phyloP scores from a whole-genome alignment of 2,113 vertebrate species.

The Festucalex cinctus region DNA sequence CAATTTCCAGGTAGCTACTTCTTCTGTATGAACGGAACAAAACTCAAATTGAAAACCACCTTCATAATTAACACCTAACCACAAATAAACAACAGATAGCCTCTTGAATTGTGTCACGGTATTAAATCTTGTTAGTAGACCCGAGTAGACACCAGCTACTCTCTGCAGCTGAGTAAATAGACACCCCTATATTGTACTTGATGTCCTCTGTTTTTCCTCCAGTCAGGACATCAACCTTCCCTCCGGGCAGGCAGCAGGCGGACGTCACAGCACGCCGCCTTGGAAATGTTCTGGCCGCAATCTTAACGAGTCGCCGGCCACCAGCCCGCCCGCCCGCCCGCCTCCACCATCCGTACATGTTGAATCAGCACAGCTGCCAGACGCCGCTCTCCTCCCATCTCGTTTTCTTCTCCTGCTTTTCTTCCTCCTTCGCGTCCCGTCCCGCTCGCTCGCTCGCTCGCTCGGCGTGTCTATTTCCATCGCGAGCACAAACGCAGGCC shows the following conservation, averaged over 20 bases:
- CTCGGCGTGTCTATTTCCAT: conserved; percentile 10
- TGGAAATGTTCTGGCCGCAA: conserved; percentile 62
- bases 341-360: conserved; percentile 43
- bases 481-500: conserved; percentile 37
- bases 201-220: conserved; percentile 25
- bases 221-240: conserved; percentile 42
- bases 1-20: no score
- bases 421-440: conserved; percentile 8
- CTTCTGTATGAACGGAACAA: no score
- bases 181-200: neutral
- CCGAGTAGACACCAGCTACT: neutral
- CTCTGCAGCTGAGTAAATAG: neutral
- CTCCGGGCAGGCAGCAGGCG: conserved; percentile 39
- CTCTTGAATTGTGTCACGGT: no score
- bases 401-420: conserved; percentile 1
- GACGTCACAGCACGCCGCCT: conserved; percentile 33
- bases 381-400: conserved; percentile 27
- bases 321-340: conserved; percentile 33
- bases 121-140: no score
- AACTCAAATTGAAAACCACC: no score
- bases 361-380: conserved; percentile 53
- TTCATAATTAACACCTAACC: no score
- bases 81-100: no score
- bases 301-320: conserved; percentile 60
- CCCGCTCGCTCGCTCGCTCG: conserved; percentile 8